Evolutionary conservation across 1,140 invertebrate species (phyloP).

Genomic region (Pogonognathellus flavescens): DNA sequence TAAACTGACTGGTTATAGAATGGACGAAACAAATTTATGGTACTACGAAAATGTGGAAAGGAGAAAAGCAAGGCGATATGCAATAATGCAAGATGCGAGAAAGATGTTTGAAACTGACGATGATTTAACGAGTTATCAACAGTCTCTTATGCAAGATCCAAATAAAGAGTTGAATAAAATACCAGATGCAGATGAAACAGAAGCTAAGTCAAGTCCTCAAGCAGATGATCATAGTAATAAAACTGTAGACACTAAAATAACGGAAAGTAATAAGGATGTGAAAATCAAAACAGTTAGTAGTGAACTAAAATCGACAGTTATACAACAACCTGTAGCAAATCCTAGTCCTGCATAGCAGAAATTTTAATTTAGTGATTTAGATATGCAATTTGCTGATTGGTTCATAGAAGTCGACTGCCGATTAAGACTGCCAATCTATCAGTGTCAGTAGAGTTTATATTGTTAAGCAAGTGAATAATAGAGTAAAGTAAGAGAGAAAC

Average conservation of each 20-base stretch:
- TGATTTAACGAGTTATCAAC: background rate
- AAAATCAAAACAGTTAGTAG: background rate
- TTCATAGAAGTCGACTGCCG: no score
- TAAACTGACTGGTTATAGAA: slow-evolving; percentile 66
- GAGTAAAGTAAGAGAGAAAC: no score
- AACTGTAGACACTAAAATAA: background rate
- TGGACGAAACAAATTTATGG: slow-evolving; percentile 74
- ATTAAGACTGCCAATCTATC: no score
- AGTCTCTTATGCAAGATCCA: background rate
- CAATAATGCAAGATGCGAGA: background rate
- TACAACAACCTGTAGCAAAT: no score
- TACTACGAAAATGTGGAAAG: slow-evolving; percentile 71
- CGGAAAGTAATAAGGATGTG: background rate
- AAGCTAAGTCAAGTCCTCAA: background rate
- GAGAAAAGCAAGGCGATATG: slow-evolving; percentile 67
- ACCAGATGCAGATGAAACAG: background rate
- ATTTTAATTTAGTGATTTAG: no score
- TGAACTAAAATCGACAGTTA: background rate
- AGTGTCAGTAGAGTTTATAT: no score
- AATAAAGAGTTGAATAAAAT: background rate
- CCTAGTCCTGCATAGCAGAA: no score
- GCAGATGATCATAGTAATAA: background rate
- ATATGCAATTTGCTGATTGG: no score
- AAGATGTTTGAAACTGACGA: background rate
- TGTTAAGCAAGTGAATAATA: no score